Conservation (phyloP, 2,888 invertebrate genomes). For the Agapostemon virescens region DNA sequence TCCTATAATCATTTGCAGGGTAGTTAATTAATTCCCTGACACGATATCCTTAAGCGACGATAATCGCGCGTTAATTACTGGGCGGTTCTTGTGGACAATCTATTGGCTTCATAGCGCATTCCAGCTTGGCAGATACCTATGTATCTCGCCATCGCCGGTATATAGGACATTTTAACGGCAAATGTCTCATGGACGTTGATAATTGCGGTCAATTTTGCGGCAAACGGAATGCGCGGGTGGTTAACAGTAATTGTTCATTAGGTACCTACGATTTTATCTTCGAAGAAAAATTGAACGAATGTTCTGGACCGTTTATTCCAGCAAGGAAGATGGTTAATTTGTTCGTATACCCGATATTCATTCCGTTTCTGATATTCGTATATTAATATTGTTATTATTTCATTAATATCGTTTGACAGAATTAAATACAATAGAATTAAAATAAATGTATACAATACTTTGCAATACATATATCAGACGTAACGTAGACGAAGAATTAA, state of each 20-base stretch:
- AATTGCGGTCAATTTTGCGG: slow-evolving; percentile 47
- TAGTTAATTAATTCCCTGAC: slow-evolving; percentile 55
- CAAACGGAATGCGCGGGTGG: not conserved
- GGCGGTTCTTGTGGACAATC: slow-evolving; percentile 66
- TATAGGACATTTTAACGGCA: slow-evolving; percentile 37
- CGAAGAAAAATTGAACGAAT: not conserved
- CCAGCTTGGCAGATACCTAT: slow-evolving; percentile 54
- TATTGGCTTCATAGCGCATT: slow-evolving; percentile 62
- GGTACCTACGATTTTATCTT: not conserved
- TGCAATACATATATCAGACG: too few species aligned
- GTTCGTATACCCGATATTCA: not conserved
- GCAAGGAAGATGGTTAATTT: not conserved
- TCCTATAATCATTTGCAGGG: slow-evolving; percentile 18
- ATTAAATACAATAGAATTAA: too few species aligned
- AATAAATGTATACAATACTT: too few species aligned
- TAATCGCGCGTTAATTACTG: slow-evolving; percentile 66
- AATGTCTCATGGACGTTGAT: slow-evolving; percentile 39
- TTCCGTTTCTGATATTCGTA: not conserved
- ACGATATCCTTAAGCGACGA: slow-evolving; percentile 52
- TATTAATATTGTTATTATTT: not conserved
- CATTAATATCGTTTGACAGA: not conserved
- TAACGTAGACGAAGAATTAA: too few species aligned
- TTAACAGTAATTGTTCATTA: slow-evolving; percentile 5
- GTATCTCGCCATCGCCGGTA: slow-evolving; percentile 25
- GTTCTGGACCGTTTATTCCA: too few species aligned